Evolutionary conservation across 2,888 invertebrate genomes (phyloP).

Genomic region (Epirrhoe tristata): DNA sequence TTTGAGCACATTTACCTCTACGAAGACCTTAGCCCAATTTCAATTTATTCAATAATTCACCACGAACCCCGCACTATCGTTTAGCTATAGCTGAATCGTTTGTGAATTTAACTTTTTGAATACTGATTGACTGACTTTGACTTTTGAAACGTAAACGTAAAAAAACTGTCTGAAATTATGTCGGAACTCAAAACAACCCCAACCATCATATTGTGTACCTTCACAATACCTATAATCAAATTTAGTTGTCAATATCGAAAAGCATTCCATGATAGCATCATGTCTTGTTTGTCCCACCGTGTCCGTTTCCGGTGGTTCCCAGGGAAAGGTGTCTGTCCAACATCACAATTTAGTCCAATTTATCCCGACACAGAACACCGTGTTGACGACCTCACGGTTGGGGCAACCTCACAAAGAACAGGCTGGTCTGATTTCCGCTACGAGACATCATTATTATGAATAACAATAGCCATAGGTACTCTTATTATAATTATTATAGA

Average conservation of each 20-base stretch:
- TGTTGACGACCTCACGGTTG: not conserved
- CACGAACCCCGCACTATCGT: no score
- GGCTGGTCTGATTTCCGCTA: not conserved
- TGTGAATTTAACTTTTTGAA: no score
- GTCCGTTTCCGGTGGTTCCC: slow-evolving; percentile 8
- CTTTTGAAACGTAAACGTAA: no score
- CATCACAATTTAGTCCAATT: slow-evolving; percentile 26
- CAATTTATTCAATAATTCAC: no score
- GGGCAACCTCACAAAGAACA: not conserved
- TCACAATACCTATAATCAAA: not conserved
- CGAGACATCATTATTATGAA: not conserved
- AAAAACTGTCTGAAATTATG: no score
- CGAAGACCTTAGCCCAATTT: no score
- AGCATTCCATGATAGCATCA: slow-evolving; percentile 5
- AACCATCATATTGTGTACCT: not conserved
- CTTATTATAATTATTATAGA: no score
- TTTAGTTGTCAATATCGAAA: not conserved
- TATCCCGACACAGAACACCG: slow-evolving; percentile 19
- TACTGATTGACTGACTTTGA: no score
- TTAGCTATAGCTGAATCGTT: no score
- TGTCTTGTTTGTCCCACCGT: slow-evolving; percentile 13
- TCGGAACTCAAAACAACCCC: not conserved
- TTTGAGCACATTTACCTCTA: no score
- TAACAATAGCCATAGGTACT: no score
- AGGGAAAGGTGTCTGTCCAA: slow-evolving; percentile 14